Conservation (phyloP, 2,797 vertebrate species). For the Neosilurus hyrtlii region DNA sequence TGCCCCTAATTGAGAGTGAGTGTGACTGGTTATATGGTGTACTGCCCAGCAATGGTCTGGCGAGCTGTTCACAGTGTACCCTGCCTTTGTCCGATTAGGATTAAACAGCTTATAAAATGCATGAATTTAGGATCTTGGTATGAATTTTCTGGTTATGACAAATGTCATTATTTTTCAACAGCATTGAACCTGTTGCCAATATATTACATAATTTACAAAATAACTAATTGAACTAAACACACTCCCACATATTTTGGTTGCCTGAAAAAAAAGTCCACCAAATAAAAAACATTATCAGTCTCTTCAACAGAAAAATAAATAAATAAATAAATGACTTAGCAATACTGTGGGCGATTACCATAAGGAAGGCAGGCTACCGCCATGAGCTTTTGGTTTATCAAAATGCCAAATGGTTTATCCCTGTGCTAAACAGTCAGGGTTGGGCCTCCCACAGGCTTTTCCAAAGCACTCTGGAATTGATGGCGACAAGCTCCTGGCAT, state of each 20-base stretch:
- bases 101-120: too few relatives aligned
- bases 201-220: neutral
- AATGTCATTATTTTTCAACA: conserved; percentile 4
- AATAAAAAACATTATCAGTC: neutral
- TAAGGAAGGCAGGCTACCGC: conserved; percentile 1
- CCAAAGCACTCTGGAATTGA: conserved; percentile 43
- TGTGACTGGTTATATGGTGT: too few relatives aligned
- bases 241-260: neutral
- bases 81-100: too few relatives aligned
- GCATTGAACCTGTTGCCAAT: neutral
- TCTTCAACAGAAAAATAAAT: neutral
- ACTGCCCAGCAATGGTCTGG: too few relatives aligned
- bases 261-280: neutral
- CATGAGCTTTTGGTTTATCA: conserved; percentile 60
- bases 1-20: too few relatives aligned
- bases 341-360: neutral
- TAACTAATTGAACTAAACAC: neutral
- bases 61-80: too few relatives aligned
- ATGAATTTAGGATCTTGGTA: neutral
- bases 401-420: conserved; percentile 64
- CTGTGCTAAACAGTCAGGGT: conserved; percentile 62
- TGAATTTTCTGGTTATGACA: neutral
- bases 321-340: neutral
- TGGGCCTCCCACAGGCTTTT: conserved; percentile 51
- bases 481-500: conserved; percentile 30